Conservation (phyloP, 2,888 invertebrate species). For the Agonopterix alstromeriana region DNA sequence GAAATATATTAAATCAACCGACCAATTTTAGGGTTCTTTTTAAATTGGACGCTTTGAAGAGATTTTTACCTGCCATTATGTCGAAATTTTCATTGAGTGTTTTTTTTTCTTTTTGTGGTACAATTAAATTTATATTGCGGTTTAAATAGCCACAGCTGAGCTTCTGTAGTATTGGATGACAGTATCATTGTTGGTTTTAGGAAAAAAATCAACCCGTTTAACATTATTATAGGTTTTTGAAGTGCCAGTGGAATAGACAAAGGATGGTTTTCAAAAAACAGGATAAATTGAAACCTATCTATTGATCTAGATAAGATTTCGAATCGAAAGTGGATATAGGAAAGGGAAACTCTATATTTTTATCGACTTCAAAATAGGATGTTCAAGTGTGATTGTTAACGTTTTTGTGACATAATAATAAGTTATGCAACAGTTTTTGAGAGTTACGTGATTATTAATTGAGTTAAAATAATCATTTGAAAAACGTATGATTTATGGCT, state of each 20-base stretch:
- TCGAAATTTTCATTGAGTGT: slow-evolving; percentile 40
- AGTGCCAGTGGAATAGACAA: background rate
- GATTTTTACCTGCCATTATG: slow-evolving; percentile 45
- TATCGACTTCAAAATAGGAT: too few relatives aligned
- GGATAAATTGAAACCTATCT: too few relatives aligned
- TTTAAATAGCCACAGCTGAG: slow-evolving; percentile 45
- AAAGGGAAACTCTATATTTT: too few relatives aligned
- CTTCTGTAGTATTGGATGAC: slow-evolving; percentile 41
- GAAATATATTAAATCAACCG: slow-evolving; percentile 2
- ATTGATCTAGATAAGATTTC: background rate
- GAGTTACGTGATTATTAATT: too few relatives aligned
- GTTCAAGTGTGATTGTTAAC: too few relatives aligned
- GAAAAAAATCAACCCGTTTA: slow-evolving; percentile 25
- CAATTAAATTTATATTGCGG: slow-evolving; percentile 52
- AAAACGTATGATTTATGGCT: too few relatives aligned
- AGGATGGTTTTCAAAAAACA: background rate
- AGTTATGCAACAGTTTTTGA: too few relatives aligned
- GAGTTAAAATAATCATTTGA: too few relatives aligned
- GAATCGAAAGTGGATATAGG: background rate
- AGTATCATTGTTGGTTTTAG: slow-evolving; percentile 31
- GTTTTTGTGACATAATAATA: too few relatives aligned
- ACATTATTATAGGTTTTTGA: background rate
- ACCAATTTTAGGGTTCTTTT: slow-evolving; percentile 11
- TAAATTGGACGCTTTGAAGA: slow-evolving; percentile 15
- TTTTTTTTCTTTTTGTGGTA: slow-evolving; percentile 35